Conservation (phyloP, 2,888 invertebrate species). For the Lepidocyrtinus sp. region DNA sequence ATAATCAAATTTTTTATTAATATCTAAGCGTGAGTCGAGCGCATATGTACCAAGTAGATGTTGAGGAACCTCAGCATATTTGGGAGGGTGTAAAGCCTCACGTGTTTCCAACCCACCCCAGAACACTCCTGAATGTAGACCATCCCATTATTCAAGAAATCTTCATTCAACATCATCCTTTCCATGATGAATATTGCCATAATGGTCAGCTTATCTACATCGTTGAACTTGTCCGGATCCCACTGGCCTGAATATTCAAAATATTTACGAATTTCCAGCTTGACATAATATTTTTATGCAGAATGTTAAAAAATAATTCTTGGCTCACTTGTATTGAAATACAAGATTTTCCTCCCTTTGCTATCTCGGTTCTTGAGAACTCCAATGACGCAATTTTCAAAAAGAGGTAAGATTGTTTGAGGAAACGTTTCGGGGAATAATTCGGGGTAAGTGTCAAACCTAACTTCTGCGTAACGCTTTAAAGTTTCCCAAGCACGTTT, state of each 20-base stretch:
- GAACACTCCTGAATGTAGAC: conserved; percentile 36
- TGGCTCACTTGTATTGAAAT: conserved; percentile 31
- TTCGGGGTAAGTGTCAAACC: conserved; percentile 28
- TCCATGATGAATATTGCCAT: not conserved
- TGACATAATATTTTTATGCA: too few relatives aligned
- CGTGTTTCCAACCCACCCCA: conserved; percentile 34
- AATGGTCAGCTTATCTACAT: conserved; percentile 1
- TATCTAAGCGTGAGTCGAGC: too few relatives aligned
- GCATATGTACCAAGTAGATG: conserved; percentile 36
- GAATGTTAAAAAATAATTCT: not conserved
- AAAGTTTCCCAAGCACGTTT: conserved; percentile 36
- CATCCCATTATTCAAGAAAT: conserved; percentile 22
- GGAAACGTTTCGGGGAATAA: conserved; percentile 13
- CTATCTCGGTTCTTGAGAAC: conserved; percentile 31
- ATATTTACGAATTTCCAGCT: too few relatives aligned
- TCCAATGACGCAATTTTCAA: conserved; percentile 12
- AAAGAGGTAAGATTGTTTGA: not conserved
- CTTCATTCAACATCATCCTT: not conserved
- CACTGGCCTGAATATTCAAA: conserved; percentile 20
- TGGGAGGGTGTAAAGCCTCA: conserved; percentile 19
- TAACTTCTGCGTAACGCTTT: conserved; percentile 22
- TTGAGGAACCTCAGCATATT: conserved; percentile 22
- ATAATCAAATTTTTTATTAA: too few relatives aligned
- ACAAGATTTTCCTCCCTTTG: conserved; percentile 21
- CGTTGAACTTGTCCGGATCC: conserved; percentile 22